These are phyloP conservation scores for Podotricha telesiphe DNA, from an alignment of 2,888 invertebrate species.

Conservation along the genomic window DNA sequence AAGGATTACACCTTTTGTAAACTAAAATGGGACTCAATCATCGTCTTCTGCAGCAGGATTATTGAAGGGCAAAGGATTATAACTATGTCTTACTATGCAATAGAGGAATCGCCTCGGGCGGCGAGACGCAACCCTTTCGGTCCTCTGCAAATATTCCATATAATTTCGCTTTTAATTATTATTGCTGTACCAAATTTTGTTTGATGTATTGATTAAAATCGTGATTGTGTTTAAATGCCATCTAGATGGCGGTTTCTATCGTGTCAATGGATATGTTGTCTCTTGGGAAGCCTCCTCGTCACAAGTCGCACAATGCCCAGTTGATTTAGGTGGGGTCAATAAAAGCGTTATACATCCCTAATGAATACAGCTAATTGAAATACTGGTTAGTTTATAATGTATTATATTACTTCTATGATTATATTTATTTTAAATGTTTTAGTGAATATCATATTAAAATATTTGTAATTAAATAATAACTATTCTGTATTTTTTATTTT, in stretches of 20 bases:
- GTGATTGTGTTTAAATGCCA: conserved; percentile 78
- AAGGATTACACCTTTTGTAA: conserved; percentile 84
- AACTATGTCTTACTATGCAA: conserved; percentile 58
- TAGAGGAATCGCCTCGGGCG: conserved; percentile 63
- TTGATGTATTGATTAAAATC: conserved; percentile 83
- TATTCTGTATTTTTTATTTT: too few relatives aligned
- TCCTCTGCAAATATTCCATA: conserved; percentile 81
- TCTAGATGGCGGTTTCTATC: conserved; percentile 55
- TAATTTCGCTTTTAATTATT: conserved; percentile 84
- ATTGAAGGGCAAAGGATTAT: conserved; percentile 66
- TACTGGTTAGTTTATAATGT: conserved; percentile 24
- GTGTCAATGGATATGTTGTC: conserved; percentile 67
- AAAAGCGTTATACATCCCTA: conserved; percentile 41
- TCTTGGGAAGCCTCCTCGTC: conserved; percentile 53
- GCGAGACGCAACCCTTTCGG: conserved; percentile 62
- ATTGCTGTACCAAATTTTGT: conserved; percentile 79
- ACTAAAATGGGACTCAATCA: conserved; percentile 82
- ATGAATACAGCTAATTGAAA: conserved; percentile 42
- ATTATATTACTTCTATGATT: not conserved
- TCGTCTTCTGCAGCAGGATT: conserved; percentile 79
- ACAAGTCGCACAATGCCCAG: conserved; percentile 41
- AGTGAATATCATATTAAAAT: not conserved
- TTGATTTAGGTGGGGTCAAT: conserved; percentile 44
- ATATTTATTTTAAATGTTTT: not conserved
- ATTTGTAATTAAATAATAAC: too few relatives aligned